Percentiles rank a stretch among this genome's conserved stretches.
These are phyloP conservation scores for Brachionichthys hirsutus DNA, from an alignment of 2,113 vertebrate species.

Conservation along the genomic window DNA sequence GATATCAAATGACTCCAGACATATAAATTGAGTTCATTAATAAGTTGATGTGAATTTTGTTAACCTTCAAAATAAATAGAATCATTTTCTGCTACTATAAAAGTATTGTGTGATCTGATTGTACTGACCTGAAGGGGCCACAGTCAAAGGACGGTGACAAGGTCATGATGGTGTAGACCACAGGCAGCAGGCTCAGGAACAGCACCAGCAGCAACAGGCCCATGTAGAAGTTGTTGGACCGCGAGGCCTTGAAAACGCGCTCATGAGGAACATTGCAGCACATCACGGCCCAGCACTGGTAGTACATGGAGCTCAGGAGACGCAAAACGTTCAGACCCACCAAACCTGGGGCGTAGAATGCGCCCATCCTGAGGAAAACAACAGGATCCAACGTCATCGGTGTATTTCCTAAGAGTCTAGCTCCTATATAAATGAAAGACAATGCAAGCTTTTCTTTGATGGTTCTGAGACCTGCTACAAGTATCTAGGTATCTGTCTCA, in stretches of 20 bases:
- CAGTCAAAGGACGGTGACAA: constrained; percentile 96
- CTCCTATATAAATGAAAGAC: no score
- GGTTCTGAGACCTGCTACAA: no score
- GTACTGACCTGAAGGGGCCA: constrained; percentile 96
- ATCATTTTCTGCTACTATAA: no score
- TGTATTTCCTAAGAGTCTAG: no score
- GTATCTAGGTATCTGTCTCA: no score
- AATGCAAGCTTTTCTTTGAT: no score
- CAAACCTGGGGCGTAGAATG: constrained; percentile 94
- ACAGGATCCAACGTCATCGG: background rate
- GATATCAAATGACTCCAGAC: no score
- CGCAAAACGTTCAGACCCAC: constrained; percentile 93
- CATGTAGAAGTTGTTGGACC: constrained; percentile 99
- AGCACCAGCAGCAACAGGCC: constrained; percentile 91
- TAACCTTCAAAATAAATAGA: no score
- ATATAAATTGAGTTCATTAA: no score
- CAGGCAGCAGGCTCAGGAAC: constrained; percentile 94
- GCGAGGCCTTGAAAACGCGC: constrained; percentile 94
- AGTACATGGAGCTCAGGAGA: constrained; percentile 94
- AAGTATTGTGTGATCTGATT: no score
- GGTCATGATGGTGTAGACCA: constrained; percentile 96
- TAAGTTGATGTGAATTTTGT: no score
- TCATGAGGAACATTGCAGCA: constrained; percentile 93
- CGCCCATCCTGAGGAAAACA: constrained; percentile 88
- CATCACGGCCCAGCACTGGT: constrained; percentile 98